Base-by-base conservation (phyloP, 2,888 invertebrate species). In the Pristionchus exspectatus region DNA sequence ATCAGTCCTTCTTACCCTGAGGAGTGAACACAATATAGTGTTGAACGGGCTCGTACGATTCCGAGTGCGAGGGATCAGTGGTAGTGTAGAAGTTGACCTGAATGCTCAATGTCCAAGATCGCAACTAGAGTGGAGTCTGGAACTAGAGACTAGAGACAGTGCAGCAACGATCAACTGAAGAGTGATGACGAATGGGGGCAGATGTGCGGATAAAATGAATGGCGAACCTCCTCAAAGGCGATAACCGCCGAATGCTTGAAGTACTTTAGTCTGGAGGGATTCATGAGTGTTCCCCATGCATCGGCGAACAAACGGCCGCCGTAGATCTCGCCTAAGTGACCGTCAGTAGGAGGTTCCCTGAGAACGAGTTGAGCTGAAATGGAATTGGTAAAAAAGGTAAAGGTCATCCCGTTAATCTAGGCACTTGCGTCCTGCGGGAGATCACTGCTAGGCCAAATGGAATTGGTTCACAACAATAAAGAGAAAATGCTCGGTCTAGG, bases 1-100 rank as follows among this genome's bases (percentile, higher is more conserved):
- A n/a, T n/a, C n/a, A n/a, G n/a, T n/a, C n/a, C 12, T 0, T 1
- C 74, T 38, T 21, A 74, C 74, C 74, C 16, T 74, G 74, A 24
- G 74, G 74, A 74, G 74, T 74, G 74, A 74, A 74, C 14, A 74
- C 74, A 38, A 74, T 74, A 38, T 74, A 74, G 74, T 74, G 74
- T 21, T 74, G 16, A 3, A 74, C 44, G 18, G 74, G 74, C 38
- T 74, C 74, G 74, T 74, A 38, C 33, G 33, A 38, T 24, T 74
- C 74, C 7, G 74, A 24, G 74, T 24, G 74, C 18, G 44, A 38
- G 16, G 74, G 24, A 38, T 38, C 74, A 38, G 74, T 74, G 74
- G 74, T 74, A 0, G 74, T 74, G 38, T 74, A 74, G 74, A 74
- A 74, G 21, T 74, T 74, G 21, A 74, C 74, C 74, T 74, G 24